Base-by-base conservation (phyloP, 2,888 invertebrate genomes). In the Stictocephala bisonia region DNA sequence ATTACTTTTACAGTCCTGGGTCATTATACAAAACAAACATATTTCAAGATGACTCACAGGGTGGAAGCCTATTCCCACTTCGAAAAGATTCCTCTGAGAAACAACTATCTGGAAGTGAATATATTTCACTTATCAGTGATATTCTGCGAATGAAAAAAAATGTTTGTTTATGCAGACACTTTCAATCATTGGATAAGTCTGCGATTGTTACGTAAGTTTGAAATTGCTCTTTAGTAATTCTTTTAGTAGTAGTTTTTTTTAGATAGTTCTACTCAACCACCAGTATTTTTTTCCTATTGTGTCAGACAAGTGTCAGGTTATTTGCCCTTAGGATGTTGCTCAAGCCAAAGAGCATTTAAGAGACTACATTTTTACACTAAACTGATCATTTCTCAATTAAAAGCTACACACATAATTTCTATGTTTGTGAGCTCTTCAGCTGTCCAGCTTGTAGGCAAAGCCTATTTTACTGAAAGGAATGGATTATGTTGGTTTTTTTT, bases 121-220 rank as follows among this genome's bases (percentile, higher is more conserved):
- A 94, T 84, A 92, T 96, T 0, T 89, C 89, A 50, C 92, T 98
- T 84, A 89, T 99, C 71, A 86, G 90, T 35, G 99, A 99, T 85
- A 92, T 94, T 67, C 86, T 99, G 71, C 91, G 93, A 80, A 92
- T 99, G 88, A 92, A 93, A 82, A 99, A 99, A 85, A 99, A 99
- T 85, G 86, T 98, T 11, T 95, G 96, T 80, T 83, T 99, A 6
- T 98, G 97, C 81, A 86, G 99, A 29, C 93, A 99, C 85, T 99
- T 99, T 83, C 90, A 93, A 78, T 86, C 87, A 67, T 85, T 98
- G 76, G 93, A 96, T 81, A 97, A 94, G 85, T 87, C 88, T 3
- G 88, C 90, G 15, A 89, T 94, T 2, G 87, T 90, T 72, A 89
- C 89, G 91, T 93, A 82, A 84, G 86, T 83, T 53, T 70, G 24